Conservation (phyloP, 1,140 invertebrate species). For the Cherax destructor region DNA sequence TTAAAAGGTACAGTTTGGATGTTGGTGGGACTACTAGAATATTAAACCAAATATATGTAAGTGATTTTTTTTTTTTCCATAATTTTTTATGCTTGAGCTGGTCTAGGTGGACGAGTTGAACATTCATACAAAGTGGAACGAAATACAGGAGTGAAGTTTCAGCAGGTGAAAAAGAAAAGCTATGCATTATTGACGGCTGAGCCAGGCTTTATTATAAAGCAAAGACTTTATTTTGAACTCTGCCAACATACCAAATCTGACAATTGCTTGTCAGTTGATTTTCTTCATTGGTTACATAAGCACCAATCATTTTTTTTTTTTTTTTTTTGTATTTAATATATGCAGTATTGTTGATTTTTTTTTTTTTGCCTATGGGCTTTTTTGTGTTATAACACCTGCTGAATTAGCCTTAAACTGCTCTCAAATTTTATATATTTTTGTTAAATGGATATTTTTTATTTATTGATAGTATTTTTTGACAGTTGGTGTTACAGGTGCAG, state of each 20-base stretch:
- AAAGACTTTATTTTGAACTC: not conserved
- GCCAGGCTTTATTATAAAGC: not conserved
- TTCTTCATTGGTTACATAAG: not conserved
- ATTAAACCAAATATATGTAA: conserved; percentile 26
- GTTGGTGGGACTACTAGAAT: conserved; percentile 1
- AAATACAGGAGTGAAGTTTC: not conserved
- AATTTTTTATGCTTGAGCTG: not conserved
- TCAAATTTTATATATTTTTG: conserved; percentile 33
- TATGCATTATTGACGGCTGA: not conserved
- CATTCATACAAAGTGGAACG: not conserved
- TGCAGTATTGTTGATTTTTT: not conserved
- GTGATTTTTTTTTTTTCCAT: not conserved
- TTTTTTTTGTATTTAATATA: not conserved
- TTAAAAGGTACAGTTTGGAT: conserved; percentile 9
- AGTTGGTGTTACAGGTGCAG: conserved; percentile 17
- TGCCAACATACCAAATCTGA: not conserved
- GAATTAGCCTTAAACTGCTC: conserved; percentile 40
- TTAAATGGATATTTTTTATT: conserved; percentile 29
- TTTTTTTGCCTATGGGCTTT: conserved; percentile 16
- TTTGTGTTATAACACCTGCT: conserved; percentile 17
- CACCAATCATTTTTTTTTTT: not conserved
- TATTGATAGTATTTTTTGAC: conserved; percentile 28
- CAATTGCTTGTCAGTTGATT: not conserved
- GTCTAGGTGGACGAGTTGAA: not conserved
- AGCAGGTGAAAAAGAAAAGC: not conserved